Conservation (phyloP, 2,888 invertebrate genomes). For the Drosophila ochracea region DNA sequence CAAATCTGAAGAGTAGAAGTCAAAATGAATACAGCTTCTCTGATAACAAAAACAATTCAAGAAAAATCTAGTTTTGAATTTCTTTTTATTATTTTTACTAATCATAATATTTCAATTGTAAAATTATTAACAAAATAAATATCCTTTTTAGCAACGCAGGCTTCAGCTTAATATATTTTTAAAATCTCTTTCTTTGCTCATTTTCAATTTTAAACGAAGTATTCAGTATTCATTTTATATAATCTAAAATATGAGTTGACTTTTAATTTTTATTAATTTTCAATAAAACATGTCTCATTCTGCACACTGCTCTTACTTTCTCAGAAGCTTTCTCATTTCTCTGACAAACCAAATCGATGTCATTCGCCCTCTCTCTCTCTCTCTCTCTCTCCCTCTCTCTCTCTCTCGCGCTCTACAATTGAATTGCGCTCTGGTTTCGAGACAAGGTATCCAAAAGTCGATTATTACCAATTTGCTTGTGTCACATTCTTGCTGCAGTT, state of each 20-base stretch:
- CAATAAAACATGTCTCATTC: too few relatives aligned
- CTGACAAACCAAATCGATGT: background rate
- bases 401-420: background rate
- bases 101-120: too few relatives aligned
- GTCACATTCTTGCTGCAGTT: conserved; percentile 5
- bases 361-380: background rate
- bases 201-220: background rate
- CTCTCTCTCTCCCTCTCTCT: background rate
- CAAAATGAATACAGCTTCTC: background rate
- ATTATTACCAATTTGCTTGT: background rate
- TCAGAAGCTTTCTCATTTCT: too few relatives aligned
- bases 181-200: background rate
- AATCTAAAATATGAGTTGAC: background rate
- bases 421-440: background rate
- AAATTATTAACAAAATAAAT: background rate
- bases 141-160: background rate
- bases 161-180: background rate
- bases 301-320: too few relatives aligned
- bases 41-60: background rate
- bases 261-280: background rate
- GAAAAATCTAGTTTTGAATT: background rate
- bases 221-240: too few relatives aligned
- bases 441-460: conserved; percentile 10
- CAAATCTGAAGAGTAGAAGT: background rate
- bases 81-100: background rate